phyloP scores from a whole-genome alignment of 2,888 invertebrate genomes.

The Tenthredo notha region DNA sequence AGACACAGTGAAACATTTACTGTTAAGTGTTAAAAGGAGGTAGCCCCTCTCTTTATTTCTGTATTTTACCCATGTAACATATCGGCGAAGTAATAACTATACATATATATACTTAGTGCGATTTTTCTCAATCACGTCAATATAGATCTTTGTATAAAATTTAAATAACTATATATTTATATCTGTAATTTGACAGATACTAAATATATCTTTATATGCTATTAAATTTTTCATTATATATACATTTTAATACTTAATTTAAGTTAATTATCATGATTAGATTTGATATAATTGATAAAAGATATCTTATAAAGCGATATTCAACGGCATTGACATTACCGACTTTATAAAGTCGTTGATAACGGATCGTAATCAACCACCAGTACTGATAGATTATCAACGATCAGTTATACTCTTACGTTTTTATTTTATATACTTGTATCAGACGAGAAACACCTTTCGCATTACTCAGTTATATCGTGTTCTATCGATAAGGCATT shows the following conservation, averaged over 20 bases:
- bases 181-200: not conserved
- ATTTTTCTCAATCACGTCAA: not conserved
- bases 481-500: not conserved
- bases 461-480: not conserved
- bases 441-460: not conserved
- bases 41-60: conserved; percentile 18
- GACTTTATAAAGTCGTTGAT: not conserved
- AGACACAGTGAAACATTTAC: conserved; percentile 16
- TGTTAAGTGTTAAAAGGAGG: not conserved
- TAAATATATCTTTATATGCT: not conserved
- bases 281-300: not conserved
- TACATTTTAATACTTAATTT: not conserved
- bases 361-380: not conserved
- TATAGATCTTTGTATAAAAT: not conserved
- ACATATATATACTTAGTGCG: not conserved
- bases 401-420: not conserved
- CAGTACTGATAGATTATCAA: not conserved
- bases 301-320: not conserved
- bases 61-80: not conserved
- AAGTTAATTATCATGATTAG: not conserved
- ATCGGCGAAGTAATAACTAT: not conserved
- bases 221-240: not conserved
- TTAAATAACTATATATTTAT: not conserved
- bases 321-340: not conserved
- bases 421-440: not conserved